Evolutionary conservation across 2,797 vertebrate genomes (phyloP).

Genomic region (Melanotaenia maccullochi): DNA sequence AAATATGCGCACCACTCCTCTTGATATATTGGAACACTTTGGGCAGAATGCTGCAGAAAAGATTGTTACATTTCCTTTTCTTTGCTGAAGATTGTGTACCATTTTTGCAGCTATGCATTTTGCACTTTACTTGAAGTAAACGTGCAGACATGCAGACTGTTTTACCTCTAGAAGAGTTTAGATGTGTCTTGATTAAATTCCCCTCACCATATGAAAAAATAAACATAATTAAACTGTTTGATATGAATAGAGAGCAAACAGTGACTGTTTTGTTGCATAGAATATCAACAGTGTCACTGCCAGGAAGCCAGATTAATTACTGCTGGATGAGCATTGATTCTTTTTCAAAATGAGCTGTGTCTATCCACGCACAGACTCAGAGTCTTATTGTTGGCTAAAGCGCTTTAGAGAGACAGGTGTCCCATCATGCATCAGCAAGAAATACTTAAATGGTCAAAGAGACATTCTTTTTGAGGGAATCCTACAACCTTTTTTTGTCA

Average conservation of each 20-base stretch:
- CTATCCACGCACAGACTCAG: slow-evolving; percentile 35
- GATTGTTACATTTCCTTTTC: slow-evolving; percentile 16
- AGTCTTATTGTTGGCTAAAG: slow-evolving; percentile 20
- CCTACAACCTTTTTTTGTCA: not conserved
- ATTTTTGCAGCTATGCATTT: not conserved
- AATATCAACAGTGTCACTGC: slow-evolving; percentile 30
- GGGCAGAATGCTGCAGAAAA: slow-evolving; percentile 19
- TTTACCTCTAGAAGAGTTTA: slow-evolving; percentile 11
- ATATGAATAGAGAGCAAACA: not conserved
- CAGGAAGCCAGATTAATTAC: slow-evolving; percentile 43
- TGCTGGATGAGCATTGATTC: slow-evolving; percentile 41
- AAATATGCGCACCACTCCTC: slow-evolving; percentile 37
- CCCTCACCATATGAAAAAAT: slow-evolving; percentile 5
- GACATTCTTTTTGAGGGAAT: too few species aligned
- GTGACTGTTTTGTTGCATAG: slow-evolving; percentile 24
- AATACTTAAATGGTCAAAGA: not conserved
- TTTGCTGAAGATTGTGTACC: not conserved
- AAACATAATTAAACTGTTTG: slow-evolving; percentile 36
- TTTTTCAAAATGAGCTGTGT: slow-evolving; percentile 51
- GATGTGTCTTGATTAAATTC: slow-evolving; percentile 33
- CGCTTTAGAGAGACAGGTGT: slow-evolving; percentile 26
- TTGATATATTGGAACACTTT: slow-evolving; percentile 50
- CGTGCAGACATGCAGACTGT: slow-evolving; percentile 1
- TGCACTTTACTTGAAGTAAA: not conserved
- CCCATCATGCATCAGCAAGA: slow-evolving; percentile 2